Conservation (phyloP, 1,140 invertebrate genomes). For the Araneus ventricosus region DNA sequence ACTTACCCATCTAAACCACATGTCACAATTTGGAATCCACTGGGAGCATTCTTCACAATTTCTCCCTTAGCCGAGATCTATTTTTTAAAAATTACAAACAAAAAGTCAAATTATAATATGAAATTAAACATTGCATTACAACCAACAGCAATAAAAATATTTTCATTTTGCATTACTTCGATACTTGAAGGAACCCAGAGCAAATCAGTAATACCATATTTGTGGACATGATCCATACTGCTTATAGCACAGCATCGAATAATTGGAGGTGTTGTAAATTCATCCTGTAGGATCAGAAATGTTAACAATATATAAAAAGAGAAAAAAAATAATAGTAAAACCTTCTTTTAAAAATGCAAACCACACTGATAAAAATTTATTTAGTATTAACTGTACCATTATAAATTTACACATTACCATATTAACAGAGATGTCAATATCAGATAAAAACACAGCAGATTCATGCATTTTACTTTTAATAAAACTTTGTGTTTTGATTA, state of each 20-base stretch:
- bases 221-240: conserved; percentile 80
- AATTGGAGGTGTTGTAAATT: conserved; percentile 79
- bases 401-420: no score
- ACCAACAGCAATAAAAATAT: not conserved
- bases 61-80: conserved; percentile 37
- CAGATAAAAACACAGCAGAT: no score
- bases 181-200: conserved; percentile 81
- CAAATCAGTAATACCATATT: conserved; percentile 80
- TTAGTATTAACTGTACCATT: no score
- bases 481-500: no score
- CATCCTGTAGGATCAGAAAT: conserved; percentile 78
- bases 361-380: no score
- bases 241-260: conserved; percentile 78
- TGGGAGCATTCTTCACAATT: not conserved
- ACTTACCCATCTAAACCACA: conserved; percentile 71
- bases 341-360: no score
- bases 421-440: no score
- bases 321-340: no score
- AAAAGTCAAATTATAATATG: not conserved
- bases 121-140: not conserved
- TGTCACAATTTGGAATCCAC: conserved; percentile 46
- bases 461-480: no score
- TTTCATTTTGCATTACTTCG: conserved; percentile 77
- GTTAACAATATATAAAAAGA: no score
- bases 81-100: not conserved